Base-by-base conservation (phyloP, 2,113 vertebrate species). In the Leiothrix lutea region DNA sequence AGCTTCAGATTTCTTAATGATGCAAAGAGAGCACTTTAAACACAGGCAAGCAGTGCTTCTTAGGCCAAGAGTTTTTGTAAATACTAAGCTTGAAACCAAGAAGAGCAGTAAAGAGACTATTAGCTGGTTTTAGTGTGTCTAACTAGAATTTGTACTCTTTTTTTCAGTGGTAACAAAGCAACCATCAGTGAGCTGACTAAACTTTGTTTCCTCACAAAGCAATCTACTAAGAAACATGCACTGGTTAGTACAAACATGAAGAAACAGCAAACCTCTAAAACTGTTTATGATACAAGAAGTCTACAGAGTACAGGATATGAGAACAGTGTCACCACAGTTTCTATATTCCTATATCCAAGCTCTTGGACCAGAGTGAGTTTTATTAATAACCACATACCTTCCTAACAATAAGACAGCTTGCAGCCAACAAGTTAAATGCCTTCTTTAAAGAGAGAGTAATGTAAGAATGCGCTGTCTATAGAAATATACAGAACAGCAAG, bases 401-500 rank as follows among this genome's bases (percentile, higher is more conserved):
- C 62, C 62, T 54, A 87, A 93, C n/a, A 90, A 73, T 94, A 64
- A 61, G 56, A 77, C 24, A 40, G 15, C 56, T 67, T 73, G 36
- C 48, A 88, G 85, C 51, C 79, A 86, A 77, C 9, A 87, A 79
- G 11, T 83, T 82, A 77, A 90, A 93, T 64, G 38, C 9, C 16
- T 36, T 73, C 24, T 80, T 90, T 48, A 72, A 75, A 94, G 57
- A 65, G 25, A 80, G 10, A 62, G 25, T 19, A 75, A 28, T 23
- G 29, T 56, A 86, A 88, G 67, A 84, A n/a, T 72, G 26, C 28
- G 14, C 26, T 82, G 29, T 72, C 45, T 66, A 70, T 17, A 88
- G 85, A 92, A 92, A 79, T 35, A 94, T 3, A 95, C 38, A 73
- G 58, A 95, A 82, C 73, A 88, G 62, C 58, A 75, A 82, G 66